Conservation (phyloP, 2,888 invertebrate species). For the Saturnia japonica region DNA sequence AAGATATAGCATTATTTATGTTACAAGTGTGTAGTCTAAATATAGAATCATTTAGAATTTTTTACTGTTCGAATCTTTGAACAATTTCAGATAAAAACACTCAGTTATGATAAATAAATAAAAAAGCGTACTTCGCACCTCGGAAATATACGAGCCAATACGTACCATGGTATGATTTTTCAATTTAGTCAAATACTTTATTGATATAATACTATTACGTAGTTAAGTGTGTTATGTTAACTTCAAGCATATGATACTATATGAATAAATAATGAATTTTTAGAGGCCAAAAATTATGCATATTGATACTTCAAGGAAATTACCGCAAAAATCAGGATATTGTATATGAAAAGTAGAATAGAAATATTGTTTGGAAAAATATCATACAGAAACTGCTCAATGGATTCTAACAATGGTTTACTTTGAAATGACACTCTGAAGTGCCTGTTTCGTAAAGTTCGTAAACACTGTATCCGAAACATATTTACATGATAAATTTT, state of each 20-base stretch:
- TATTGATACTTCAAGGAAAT: not conserved
- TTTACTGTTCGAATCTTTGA: not conserved
- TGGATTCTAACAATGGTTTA: not conserved
- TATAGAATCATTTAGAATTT: not conserved
- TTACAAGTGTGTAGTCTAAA: not conserved
- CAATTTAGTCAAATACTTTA: not conserved
- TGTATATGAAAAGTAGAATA: not conserved
- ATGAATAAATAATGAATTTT: not conserved
- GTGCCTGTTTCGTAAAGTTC: not conserved
- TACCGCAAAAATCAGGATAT: not conserved
- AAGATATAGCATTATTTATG: not conserved
- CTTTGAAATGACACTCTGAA: not conserved
- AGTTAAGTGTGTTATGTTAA: not conserved
- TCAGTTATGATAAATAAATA: not conserved
- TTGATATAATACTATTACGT: not conserved
- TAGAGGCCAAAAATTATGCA: not conserved
- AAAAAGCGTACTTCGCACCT: not conserved
- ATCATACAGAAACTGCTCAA: not conserved
- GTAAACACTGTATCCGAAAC: not conserved
- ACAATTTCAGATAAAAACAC: not conserved
- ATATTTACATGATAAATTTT: not conserved
- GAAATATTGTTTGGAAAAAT: not conserved
- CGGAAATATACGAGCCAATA: not conserved
- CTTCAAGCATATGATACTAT: not conserved
- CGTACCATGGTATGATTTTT: not conserved